Conservation (phyloP, 2,888 invertebrate species). For the Lasioglossum zephyrum region DNA sequence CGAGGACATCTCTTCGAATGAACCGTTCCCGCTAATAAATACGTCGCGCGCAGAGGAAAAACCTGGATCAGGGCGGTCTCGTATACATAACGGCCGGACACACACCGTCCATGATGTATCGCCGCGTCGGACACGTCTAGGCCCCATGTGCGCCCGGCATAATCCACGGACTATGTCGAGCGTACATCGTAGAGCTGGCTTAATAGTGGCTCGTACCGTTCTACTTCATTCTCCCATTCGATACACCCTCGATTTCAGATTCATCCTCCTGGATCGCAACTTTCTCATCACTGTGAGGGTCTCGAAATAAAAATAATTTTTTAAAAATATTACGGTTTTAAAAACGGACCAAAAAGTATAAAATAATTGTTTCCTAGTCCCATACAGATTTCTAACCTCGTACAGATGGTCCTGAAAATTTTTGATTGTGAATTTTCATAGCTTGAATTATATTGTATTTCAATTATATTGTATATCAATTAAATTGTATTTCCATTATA, state of each 20-base stretch:
- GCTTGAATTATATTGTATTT: too few relatives aligned
- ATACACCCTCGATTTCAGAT: neutral
- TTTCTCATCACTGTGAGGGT: neutral
- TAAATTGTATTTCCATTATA: too few relatives aligned
- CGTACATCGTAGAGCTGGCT: neutral
- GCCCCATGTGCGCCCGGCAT: constrained; percentile 47
- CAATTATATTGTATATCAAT: too few relatives aligned
- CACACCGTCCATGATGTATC: constrained; percentile 59
- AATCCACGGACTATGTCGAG: constrained; percentile 47
- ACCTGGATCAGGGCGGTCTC: constrained; percentile 52
- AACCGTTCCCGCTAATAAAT: constrained; percentile 46
- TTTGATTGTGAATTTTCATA: too few relatives aligned
- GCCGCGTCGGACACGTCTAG: constrained; percentile 40
- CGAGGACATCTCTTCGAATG: constrained; percentile 28
- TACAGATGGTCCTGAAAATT: too few relatives aligned
- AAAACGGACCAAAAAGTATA: too few relatives aligned
- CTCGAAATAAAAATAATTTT: too few relatives aligned
- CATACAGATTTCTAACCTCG: too few relatives aligned
- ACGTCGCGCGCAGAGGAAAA: constrained; percentile 52
- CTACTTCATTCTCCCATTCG: neutral
- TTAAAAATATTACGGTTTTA: too few relatives aligned
- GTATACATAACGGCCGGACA: constrained; percentile 52
- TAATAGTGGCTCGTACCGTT: constrained; percentile 44
- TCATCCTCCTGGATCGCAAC: neutral
- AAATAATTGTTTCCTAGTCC: too few relatives aligned